Percentiles rank a stretch among this genome's conserved stretches.
These are phyloP conservation scores for Tetropium fuscum DNA, from an alignment of 2,888 invertebrate genomes.

Conservation along the genomic window DNA sequence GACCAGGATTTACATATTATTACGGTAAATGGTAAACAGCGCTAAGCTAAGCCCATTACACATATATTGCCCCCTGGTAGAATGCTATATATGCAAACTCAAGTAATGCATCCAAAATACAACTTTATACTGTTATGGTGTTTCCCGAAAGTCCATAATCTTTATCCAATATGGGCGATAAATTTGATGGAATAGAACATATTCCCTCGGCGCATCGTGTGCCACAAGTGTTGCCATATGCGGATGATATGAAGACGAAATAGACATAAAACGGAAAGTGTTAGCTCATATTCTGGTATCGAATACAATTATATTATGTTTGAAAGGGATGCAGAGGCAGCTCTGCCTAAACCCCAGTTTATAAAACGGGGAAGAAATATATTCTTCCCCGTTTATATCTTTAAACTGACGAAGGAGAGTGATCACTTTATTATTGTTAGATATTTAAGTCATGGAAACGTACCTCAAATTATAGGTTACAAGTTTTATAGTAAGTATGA, in stretches of 20 bases:
- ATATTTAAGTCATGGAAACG: no score
- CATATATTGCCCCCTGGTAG: slow-evolving; percentile 7
- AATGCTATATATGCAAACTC: neutral
- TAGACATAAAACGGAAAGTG: neutral
- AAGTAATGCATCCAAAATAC: neutral
- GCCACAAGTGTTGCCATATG: slow-evolving; percentile 41
- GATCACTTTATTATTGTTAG: no score
- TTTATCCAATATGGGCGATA: slow-evolving; percentile 1
- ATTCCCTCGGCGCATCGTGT: slow-evolving; percentile 11
- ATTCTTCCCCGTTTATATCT: no score
- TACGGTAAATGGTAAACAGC: no score
- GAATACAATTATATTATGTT: no score
- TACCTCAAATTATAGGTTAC: no score
- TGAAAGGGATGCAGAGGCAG: no score
- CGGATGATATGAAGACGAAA: slow-evolving; percentile 53
- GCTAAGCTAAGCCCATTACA: neutral
- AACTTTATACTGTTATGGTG: slow-evolving; percentile 17
- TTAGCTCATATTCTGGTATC: neutral
- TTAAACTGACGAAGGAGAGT: no score
- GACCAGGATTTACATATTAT: no score
- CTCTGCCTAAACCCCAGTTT: no score
- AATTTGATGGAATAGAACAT: neutral
- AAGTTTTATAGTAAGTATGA: no score
- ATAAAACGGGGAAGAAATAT: no score
- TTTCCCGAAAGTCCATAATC: neutral